Conservation (phyloP, 2,797 vertebrate species). For the Dendrocincla fuliginosa region DNA sequence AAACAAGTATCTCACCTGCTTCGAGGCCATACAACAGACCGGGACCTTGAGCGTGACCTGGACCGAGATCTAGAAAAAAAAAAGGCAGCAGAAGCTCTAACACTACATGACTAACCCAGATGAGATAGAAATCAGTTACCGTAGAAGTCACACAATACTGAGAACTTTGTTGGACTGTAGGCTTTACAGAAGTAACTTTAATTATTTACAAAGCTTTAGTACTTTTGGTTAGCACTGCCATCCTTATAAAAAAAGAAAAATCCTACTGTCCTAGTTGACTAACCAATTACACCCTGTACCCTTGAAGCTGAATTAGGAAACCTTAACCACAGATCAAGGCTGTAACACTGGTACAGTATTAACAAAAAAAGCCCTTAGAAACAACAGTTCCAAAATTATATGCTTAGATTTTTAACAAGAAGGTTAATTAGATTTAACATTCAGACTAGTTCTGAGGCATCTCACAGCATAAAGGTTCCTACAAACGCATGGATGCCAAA, state of each 20-base stretch:
- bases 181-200: background rate
- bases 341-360: fast-evolving
- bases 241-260: background rate
- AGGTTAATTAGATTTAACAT: too few relatives aligned
- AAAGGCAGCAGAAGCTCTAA: background rate
- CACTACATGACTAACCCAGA: background rate
- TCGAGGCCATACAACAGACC: constrained; percentile 80
- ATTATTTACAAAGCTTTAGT: background rate
- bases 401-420: fast-evolving
- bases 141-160: too few relatives aligned
- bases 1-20: constrained; percentile 75
- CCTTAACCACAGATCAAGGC: fast-evolving
- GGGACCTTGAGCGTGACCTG: constrained; percentile 78
- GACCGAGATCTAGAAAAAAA: constrained; percentile 73
- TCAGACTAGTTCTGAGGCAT: fast-evolving
- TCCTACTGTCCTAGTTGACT: fast-evolving
- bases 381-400: background rate
- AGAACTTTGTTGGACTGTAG: fast-evolving
- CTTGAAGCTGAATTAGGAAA: background rate
- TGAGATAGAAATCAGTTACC: fast-evolving
- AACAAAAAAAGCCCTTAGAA: background rate
- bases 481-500: fast-evolving
- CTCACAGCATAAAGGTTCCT: fast-evolving
- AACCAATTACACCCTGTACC: background rate
- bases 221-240: background rate